Conservation (phyloP, 2,113 vertebrate species). For the Sorex fumeus region DNA sequence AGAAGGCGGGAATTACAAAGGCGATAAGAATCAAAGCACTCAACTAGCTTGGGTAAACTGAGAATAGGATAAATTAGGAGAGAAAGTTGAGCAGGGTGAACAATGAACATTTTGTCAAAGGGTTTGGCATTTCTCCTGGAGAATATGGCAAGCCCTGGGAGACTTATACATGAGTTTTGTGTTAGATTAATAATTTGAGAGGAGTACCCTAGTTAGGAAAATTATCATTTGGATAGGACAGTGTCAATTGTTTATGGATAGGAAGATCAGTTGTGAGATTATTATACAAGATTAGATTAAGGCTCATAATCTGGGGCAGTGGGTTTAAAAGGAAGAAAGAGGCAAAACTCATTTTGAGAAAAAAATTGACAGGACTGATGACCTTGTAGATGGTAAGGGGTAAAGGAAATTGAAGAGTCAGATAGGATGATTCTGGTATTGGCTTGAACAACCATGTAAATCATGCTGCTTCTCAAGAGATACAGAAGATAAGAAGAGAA, state of each 20-base stretch:
- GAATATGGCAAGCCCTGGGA: neutral
- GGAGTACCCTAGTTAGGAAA: neutral
- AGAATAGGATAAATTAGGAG: conserved; percentile 25
- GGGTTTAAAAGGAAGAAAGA: conserved; percentile 17
- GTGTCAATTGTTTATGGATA: neutral
- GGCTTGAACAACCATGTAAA: neutral
- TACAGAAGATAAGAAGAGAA: neutral
- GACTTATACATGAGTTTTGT: neutral
- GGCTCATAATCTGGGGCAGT: neutral
- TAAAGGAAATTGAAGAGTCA: conserved; percentile 14
- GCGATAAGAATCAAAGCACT: conserved; percentile 17
- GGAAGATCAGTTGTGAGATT: neutral
- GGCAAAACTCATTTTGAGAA: neutral
- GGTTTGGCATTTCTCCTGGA: neutral
- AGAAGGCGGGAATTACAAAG: neutral
- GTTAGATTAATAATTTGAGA: conserved; percentile 23
- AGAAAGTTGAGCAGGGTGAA: neutral
- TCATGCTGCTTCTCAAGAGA: neutral
- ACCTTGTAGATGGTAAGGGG: neutral
- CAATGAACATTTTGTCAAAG: neutral
- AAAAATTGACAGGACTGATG: neutral
- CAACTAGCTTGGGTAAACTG: neutral
- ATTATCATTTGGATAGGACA: neutral
- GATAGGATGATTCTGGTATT: neutral
- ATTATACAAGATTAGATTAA: neutral